These are phyloP conservation scores for Hyles lineata DNA, from an alignment of 2,888 invertebrate genomes.

Conservation along the genomic window DNA sequence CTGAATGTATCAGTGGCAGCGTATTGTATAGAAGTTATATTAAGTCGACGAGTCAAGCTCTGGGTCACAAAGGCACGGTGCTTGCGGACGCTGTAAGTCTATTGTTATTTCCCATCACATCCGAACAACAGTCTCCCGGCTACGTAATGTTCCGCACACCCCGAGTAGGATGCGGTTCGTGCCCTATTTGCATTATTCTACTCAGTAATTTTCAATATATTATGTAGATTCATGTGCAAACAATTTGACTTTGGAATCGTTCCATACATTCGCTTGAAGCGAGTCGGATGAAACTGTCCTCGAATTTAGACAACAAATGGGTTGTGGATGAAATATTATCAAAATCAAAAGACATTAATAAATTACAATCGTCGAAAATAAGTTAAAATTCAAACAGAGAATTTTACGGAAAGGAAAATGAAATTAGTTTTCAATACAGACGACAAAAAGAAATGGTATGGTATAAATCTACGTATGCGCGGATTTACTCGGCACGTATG, in stretches of 20 bases:
- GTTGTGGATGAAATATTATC: not conserved
- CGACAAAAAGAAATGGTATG: not conserved
- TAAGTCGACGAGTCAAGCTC: constrained; percentile 8
- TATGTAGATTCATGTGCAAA: not conserved
- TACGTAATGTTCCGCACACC: constrained; percentile 9
- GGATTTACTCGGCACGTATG: not conserved
- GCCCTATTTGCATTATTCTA: not conserved
- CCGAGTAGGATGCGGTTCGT: constrained; percentile 2
- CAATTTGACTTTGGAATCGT: not conserved
- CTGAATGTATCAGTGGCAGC: not conserved
- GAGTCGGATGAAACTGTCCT: not conserved
- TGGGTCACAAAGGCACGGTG: constrained; percentile 22
- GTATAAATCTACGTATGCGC: no score
- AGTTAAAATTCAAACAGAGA: no score
- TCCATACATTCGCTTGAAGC: constrained; percentile 1
- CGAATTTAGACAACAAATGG: not conserved
- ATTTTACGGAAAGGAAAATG: no score
- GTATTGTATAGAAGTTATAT: not conserved
- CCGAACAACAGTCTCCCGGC: not conserved
- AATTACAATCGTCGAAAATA: no score
- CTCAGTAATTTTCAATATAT: not conserved
- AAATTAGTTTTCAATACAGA: not conserved
- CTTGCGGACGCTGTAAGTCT: constrained; percentile 18
- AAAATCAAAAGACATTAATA: not conserved
- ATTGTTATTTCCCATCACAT: constrained; percentile 26